phyloP scores from a whole-genome alignment of 2,113 vertebrate species.

The Menura novaehollandiae region DNA sequence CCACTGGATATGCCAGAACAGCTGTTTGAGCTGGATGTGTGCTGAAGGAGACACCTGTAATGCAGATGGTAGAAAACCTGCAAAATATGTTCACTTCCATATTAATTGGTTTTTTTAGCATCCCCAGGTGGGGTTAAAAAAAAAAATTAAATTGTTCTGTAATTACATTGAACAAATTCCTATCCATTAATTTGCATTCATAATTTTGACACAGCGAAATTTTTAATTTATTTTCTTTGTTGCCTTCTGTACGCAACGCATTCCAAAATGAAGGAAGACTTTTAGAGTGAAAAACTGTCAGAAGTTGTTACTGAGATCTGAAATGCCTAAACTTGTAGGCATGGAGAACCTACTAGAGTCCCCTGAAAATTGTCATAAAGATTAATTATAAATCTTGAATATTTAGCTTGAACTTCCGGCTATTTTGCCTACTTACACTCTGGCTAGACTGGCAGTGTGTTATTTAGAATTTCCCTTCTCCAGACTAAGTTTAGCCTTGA shows the following conservation, averaged over 20 bases:
- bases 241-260: background rate
- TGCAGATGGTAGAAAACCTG: background rate
- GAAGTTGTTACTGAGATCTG: background rate
- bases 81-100: background rate
- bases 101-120: background rate
- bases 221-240: background rate
- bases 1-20: background rate
- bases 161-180: slow-evolving; percentile 2
- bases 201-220: background rate
- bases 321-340: background rate
- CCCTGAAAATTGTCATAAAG: background rate
- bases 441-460: background rate
- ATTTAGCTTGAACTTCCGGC: background rate
- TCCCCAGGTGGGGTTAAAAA: background rate
- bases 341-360: background rate
- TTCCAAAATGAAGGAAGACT: background rate
- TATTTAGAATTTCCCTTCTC: background rate
- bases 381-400: background rate
- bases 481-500: slow-evolving; percentile 18
- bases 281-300: background rate
- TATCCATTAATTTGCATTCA: background rate
- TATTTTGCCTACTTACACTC: background rate
- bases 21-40: background rate
- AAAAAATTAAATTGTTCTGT: background rate
- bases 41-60: background rate